Evolutionary conservation across 2,113 vertebrate genomes (phyloP).

Genomic region (Amphiprion percula): DNA sequence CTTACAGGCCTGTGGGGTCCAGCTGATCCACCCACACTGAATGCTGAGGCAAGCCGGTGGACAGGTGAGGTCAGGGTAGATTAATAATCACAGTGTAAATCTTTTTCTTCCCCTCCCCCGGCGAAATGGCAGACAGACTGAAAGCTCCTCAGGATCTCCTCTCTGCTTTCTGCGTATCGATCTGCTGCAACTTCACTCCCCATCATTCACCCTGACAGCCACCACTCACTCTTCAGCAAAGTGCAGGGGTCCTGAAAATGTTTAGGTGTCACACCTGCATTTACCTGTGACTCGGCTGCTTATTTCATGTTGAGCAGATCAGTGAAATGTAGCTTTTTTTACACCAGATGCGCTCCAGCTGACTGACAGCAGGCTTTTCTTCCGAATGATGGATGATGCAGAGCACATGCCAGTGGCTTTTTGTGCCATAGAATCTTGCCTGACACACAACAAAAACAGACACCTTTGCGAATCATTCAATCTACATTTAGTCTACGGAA

Average conservation of each 20-base stretch:
- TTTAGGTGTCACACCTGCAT: constrained; percentile 21
- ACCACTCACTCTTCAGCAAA: constrained; percentile 34
- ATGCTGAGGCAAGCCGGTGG: constrained; percentile 29
- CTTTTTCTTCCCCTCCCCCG: constrained; percentile 18
- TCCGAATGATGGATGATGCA: constrained; percentile 23
- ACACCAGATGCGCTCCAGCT: neutral
- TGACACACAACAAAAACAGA: neutral
- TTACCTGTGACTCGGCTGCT: constrained; percentile 25
- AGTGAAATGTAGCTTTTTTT: neutral
- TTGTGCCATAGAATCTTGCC: constrained; percentile 4
- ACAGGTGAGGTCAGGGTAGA: constrained; percentile 63
- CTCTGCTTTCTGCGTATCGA: constrained; percentile 60
- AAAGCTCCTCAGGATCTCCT: constrained; percentile 55
- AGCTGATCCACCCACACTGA: constrained; percentile 57
- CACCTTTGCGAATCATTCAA: neutral
- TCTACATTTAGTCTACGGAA: neutral
- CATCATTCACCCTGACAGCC: constrained; percentile 65
- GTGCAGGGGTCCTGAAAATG: constrained; percentile 24
- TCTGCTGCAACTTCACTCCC: constrained; percentile 49
- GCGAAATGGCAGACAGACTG: constrained; percentile 51
- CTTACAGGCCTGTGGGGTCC: constrained; percentile 23
- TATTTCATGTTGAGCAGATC: neutral
- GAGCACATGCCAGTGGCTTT: constrained; percentile 22
- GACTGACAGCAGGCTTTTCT: constrained; percentile 25
- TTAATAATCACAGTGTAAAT: constrained; percentile 71